Evolutionary conservation across 2,888 invertebrate species (phyloP), one percentile per base, ranked within the genome.

Genomic region (Scaptomyza parva): DNA sequence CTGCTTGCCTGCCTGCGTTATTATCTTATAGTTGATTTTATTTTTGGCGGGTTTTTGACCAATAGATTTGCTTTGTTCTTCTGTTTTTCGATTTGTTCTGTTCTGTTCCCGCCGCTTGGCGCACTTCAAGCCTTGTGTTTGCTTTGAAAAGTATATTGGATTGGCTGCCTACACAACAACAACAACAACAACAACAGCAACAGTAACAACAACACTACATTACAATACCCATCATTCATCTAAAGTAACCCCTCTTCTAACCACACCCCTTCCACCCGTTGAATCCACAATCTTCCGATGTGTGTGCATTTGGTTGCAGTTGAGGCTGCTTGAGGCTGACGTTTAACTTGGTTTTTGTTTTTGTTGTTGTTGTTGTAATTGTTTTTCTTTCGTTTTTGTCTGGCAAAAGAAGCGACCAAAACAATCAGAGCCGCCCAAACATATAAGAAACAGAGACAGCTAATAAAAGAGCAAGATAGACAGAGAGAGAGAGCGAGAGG

Each of bases 91-190:
- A 74, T 71, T 74, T 66, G 24, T n/a, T n/a, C 33, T 0, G 30
- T 24, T 24, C 12, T 2, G 33, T 17, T 47, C 52, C 52, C 43
- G 22, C 26, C 50, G 64, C 52, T 69, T 18, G 63, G 41, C 76
- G 70, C 43, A 68, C 55, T 81, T 86, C 78, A 80, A 83, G 75
- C 71, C 74, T 59, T 70, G 70, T 88, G 87, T 88, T 84, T 84
- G 78, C 84, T 84, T 84, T 86, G 67, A 81, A 84, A 81, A 84
- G 86, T 88, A 83, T 84, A 84, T 88, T 84, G 85, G 88, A 88
- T 84, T 84, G 86, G 66, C 81, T 66, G 35, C 39, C 58, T 57
- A 43, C 44, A 33, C 22, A n/a, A 1, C 17, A 11, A 14, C 8
- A n/a, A n/a, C n/a, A n/a, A n/a, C n/a, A n/a, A n/a, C n/a, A n/a